These are phyloP conservation scores for Nibea coibor DNA, from an alignment of 2,113 vertebrate genomes.

Conservation along the genomic window DNA sequence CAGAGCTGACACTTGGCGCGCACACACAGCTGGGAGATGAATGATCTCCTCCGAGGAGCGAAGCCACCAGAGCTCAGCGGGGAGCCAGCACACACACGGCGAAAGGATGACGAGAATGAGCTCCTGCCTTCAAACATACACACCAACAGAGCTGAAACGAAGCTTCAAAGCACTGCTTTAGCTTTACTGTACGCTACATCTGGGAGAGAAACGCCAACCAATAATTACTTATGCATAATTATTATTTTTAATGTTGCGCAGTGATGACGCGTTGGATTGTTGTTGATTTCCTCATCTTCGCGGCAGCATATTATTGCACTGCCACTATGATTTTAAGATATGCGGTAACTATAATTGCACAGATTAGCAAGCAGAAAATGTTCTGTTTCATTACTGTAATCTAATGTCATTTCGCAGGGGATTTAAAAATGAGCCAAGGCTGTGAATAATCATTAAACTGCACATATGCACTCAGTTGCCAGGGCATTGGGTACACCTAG, in stretches of 20 bases:
- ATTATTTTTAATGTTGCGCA: constrained; percentile 10
- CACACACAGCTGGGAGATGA: constrained; percentile 49
- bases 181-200: neutral
- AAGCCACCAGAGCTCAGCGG: constrained; percentile 19
- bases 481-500: neutral
- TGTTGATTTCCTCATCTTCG: constrained; percentile 26
- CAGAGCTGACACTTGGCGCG: constrained; percentile 48
- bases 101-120: neutral
- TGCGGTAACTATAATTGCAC: neutral
- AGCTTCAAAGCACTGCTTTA: neutral
- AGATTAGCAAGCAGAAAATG: neutral
- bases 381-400: neutral
- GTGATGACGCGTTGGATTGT: neutral
- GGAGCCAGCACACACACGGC: constrained; percentile 9
- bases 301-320: constrained; percentile 13
- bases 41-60: constrained; percentile 28
- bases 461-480: neutral
- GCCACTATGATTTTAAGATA: constrained; percentile 22
- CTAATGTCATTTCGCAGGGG: neutral
- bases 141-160: neutral
- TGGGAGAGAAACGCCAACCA: constrained; percentile 11
- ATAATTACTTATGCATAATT: constrained; percentile 28
- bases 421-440: neutral
- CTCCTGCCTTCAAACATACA: neutral
- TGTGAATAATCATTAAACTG: neutral